These are phyloP conservation scores for Aldrovandia affinis DNA, from an alignment of 2,797 vertebrate species.

Conservation along the genomic window DNA sequence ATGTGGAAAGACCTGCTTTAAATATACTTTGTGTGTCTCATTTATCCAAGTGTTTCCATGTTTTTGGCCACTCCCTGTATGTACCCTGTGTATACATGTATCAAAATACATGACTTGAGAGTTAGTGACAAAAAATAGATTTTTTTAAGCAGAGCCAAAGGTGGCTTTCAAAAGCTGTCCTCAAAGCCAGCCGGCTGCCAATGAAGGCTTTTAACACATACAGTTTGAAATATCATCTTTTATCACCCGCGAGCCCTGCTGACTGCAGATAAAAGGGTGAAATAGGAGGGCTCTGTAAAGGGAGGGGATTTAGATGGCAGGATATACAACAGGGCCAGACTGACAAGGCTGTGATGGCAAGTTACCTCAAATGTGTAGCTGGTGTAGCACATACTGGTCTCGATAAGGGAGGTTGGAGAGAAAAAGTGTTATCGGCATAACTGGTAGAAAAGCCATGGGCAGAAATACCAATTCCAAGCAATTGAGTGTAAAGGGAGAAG, in stretches of 20 bases:
- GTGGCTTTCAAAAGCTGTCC: neutral
- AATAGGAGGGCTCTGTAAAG: neutral
- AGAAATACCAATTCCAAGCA: neutral
- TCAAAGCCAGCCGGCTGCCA: neutral
- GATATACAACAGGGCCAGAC: neutral
- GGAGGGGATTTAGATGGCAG: neutral
- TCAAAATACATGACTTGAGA: too few relatives aligned
- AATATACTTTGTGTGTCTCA: too few relatives aligned
- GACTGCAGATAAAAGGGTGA: neutral
- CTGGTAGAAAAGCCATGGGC: neutral
- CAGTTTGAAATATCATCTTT: neutral
- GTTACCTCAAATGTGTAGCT: neutral
- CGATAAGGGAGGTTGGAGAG: neutral
- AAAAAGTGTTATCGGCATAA: neutral
- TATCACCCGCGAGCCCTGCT: neutral
- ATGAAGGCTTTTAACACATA: neutral
- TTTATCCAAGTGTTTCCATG: too few relatives aligned
- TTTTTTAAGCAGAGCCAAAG: neutral
- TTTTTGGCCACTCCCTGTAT: too few relatives aligned
- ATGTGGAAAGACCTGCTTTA: too few relatives aligned
- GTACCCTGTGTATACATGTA: too few relatives aligned
- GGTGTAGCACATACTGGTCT: neutral
- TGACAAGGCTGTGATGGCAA: neutral
- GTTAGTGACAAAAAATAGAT: neutral
- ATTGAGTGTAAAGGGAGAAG: neutral